Percentiles rank a stretch among this genome's conserved stretches.
These are phyloP conservation scores for Mantis religiosa DNA, from an alignment of 2,888 invertebrate genomes.

Conservation along the genomic window DNA sequence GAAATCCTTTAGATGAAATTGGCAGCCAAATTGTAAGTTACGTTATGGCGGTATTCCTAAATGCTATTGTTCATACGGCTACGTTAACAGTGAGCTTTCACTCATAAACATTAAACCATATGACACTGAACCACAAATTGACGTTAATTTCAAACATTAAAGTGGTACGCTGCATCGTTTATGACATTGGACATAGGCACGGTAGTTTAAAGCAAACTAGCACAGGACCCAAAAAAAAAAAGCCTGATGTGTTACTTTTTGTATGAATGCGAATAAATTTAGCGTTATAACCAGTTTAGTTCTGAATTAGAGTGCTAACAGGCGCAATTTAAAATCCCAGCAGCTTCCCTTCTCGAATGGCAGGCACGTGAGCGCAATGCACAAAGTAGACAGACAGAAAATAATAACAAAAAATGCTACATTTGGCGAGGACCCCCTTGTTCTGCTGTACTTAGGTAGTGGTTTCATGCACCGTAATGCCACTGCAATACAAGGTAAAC, in stretches of 20 bases:
- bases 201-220: neutral
- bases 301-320: neutral
- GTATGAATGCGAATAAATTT: neutral
- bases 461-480: neutral
- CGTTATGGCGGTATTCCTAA: no score
- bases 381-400: neutral
- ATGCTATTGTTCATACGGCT: no score
- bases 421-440: neutral
- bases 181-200: neutral
- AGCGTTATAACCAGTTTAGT: neutral
- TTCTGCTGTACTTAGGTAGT: neutral
- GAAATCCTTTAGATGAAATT: no score
- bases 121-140: no score
- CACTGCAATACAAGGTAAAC: neutral
- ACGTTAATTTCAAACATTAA: no score
- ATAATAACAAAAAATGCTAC: neutral
- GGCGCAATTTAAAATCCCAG: neutral
- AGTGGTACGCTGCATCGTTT: no score
- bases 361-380: neutral
- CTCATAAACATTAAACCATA: no score
- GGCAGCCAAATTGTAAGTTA: no score
- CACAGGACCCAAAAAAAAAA: neutral
- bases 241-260: neutral
- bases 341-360: neutral
- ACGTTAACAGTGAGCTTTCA: no score